Evolutionary conservation across 2,797 vertebrate species (phyloP), one percentile per base, ranked within the genome.

Genomic region (Myotis myotis): DNA sequence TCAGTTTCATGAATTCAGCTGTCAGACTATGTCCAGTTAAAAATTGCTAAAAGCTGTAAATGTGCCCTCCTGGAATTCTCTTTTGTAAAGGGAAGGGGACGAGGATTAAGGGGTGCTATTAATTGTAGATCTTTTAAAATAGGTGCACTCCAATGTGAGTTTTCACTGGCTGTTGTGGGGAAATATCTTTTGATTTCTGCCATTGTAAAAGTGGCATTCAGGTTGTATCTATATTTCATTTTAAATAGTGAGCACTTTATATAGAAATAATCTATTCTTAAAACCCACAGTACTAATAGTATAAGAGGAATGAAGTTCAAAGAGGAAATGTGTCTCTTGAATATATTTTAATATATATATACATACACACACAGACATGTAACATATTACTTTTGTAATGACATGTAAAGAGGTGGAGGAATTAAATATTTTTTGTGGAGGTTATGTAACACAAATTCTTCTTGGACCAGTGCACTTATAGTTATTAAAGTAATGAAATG

Each of bases 1-100:
- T 97, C 98, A 98, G 97, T 98, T 98, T 97, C 96, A 97, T 98
- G 98, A 97, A 98, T 98, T 98, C 97, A 97, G 86, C 97, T 98
- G 98, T 98, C 98, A 98, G 97, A 97, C 97, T 98, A 97, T 96
- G n/a, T 97, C 97, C 97, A 97, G 96, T 97, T 96, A 97, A 97
- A 97, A 98, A 98, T 95, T 97, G 96, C 96, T 98, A 95, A 98
- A 97, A 98, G 97, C 97, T 98, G 96, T 97, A 97, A 98, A 97
- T 98, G 85, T 82, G 96, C 92, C 96, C 96, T 91, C 90, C 79
- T 97, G 96, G 94, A 97, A 96, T 98, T 98, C 98, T 98, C 95
- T 96, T 96, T 97, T 97, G 94, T 98, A 92, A 97, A 95, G 57
- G 53, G 74, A 94, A 96, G 87, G 22, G 92, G 74, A 82, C 95